phyloP scores from a whole-genome alignment of 2,888 invertebrate species.

The Caradrina clavipalpis region DNA sequence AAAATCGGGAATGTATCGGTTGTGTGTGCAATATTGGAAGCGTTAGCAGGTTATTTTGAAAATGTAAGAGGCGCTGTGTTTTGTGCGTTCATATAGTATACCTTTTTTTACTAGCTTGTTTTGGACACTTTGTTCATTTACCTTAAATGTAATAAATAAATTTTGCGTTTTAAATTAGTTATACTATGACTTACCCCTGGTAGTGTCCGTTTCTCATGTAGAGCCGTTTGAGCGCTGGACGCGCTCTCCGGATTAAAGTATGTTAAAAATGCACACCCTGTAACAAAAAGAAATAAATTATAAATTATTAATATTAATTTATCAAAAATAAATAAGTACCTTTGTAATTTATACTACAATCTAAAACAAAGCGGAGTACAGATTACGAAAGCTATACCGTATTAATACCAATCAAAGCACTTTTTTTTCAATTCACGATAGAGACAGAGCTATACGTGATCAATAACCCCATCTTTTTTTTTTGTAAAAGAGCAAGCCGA shows the following conservation, averaged over 20 bases:
- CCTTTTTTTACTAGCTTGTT: no score
- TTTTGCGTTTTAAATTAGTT: background rate
- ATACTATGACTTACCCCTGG: conserved; percentile 96
- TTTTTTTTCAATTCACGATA: no score
- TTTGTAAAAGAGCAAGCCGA: no score
- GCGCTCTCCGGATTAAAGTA: conserved; percentile 99
- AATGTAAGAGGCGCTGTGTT: background rate
- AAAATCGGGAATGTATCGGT: conserved; percentile 31
- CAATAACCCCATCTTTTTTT: no score
- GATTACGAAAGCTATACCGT: no score
- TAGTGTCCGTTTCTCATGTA: conserved; percentile 99
- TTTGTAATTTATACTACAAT: no score
- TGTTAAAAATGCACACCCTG: conserved; percentile 99
- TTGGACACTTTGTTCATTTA: no score
- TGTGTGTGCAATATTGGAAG: conserved; percentile 26
- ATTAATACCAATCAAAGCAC: no score
- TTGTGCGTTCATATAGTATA: background rate
- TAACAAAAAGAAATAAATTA: conserved; percentile 69
- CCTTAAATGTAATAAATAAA: no score
- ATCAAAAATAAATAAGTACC: background rate
- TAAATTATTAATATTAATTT: conserved; percentile 1
- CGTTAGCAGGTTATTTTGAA: conserved; percentile 14
- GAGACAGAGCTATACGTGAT: no score
- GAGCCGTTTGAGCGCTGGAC: conserved; percentile 97
- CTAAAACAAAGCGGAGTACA: no score